Base-by-base conservation (phyloP, 2,888 invertebrate genomes). In the Spilosoma lubricipeda region DNA sequence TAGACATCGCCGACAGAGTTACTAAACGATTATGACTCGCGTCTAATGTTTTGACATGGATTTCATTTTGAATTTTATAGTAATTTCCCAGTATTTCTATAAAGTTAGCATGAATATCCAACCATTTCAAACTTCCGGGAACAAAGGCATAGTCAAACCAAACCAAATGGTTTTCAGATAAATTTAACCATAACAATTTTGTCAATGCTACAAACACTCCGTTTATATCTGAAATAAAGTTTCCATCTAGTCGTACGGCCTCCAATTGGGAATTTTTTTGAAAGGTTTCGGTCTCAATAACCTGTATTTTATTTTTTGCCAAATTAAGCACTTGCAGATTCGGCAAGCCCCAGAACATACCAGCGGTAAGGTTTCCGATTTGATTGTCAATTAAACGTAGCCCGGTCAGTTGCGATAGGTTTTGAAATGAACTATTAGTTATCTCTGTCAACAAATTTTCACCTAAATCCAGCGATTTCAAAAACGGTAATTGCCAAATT, bases 101-200 rank as follows among this genome's bases (percentile, higher is more conserved):
- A 88, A 98, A 98, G 93, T 99, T 99, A 52, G 98, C 97, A 90
- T 98, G 98, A 82, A 99, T 97, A 88, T 99, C 98, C 85, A 99
- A 93, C 98, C 98, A 98, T 92, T 98, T 98, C 67, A 99, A 96
- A 90, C 97, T 98, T 78, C 97, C 97, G 15, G 99, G 99, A 84
- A 99, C 97, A 88, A 99, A 98, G 42, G 98, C 98, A 91, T 98
- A 99, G 93, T 99, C 99, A 94, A 99, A 99, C 98, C 98, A 98
- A 59, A 98, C 98, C 88, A 99, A 96, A 93, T 98, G 98, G 94
- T 99, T 99, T 93, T 98, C 98, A 64, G 98, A 98, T 74, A 99
- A 96, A 95, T 99, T 99, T 77, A 99, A 94, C 97, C 98, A 98
- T 88, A 98, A 94, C 77, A 99, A 96, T 85, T 97, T 98, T 65